Base-by-base conservation (phyloP, 2,888 invertebrate genomes). In the Tetropium fuscum region DNA sequence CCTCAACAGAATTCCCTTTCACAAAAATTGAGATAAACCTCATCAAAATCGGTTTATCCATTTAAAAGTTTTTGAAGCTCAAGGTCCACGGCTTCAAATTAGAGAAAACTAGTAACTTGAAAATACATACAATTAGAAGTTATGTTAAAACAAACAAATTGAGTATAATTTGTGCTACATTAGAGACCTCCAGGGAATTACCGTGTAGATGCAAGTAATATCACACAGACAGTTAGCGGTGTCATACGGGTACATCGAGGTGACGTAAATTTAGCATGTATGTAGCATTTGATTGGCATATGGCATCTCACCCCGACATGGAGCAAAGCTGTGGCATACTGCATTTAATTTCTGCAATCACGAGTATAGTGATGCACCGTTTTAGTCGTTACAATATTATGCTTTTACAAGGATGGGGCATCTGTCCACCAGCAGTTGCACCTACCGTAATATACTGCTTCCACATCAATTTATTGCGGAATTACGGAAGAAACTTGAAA, bases 281-380 rank as follows among this genome's bases (percentile, higher is more conserved):
- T 55, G 49, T 49, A 59, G 59, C 25, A 40, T 55, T 59, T 59
- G 59, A 59, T 59, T 54, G 59, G 59, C 59, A 59, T 44, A 48
- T 59, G 59, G 49, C 59, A 59, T 48, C 54, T 54, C 59, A 32
- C 45, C 45, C 47, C 53, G 47, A 58, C 58, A 53, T 58, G 53
- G n/a, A n/a, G n/a, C 47, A 41, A 25, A 45, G 53, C 47, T 47
- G 47, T 41, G 32, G 53, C 25, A 18, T 34, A 51, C 51, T 55
- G 49, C 59, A 59, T 59, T 54, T 55, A 59, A 59, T 49, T 59
- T 45, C 48, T 48, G 43, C 51, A 51, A 51, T 51, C 51, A 51
- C 51, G 51, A 51, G 38, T 51, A 54, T 54, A 25, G 54, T 44
- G 54, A 44, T 54, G 54, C 36, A 54, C 54, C 44, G 20, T 45